Conservation (phyloP, 1,140 invertebrate species). For the Psilanteris sp. region DNA sequence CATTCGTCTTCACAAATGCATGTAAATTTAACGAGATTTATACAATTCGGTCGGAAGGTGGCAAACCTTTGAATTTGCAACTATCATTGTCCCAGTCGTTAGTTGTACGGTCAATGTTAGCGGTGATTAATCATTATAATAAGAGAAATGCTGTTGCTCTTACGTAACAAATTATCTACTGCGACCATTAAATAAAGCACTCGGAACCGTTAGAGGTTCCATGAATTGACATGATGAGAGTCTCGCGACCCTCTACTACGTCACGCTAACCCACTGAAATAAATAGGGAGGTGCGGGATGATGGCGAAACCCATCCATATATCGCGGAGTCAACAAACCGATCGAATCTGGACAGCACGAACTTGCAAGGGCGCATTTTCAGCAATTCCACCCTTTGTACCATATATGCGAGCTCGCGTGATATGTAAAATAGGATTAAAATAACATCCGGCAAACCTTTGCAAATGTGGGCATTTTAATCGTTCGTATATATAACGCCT, state of each 20-base stretch:
- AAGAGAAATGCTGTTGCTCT: too few species aligned
- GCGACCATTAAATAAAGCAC: slow-evolving; percentile 38
- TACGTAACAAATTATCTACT: slow-evolving; percentile 33
- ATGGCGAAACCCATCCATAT: slow-evolving; percentile 74
- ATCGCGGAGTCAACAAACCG: slow-evolving; percentile 76
- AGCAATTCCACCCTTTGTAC: slow-evolving; percentile 66
- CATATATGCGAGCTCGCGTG: too few species aligned
- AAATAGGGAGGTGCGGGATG: slow-evolving; percentile 65
- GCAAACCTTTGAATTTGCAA: too few species aligned
- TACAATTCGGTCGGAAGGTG: too few species aligned
- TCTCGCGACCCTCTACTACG: slow-evolving; percentile 54
- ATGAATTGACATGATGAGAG: slow-evolving; percentile 42
- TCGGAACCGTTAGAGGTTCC: slow-evolving; percentile 23
- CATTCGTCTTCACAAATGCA: too few species aligned
- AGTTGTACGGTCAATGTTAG: too few species aligned
- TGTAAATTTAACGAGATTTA: too few species aligned
- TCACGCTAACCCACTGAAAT: slow-evolving; percentile 78
- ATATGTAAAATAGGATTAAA: slow-evolving; percentile 30
- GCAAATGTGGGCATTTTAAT: slow-evolving; percentile 16
- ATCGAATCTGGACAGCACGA: slow-evolving; percentile 75
- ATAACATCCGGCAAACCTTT: slow-evolving; percentile 15
- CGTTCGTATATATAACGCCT: too few species aligned
- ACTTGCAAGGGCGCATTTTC: slow-evolving; percentile 75
- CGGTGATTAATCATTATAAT: too few species aligned
- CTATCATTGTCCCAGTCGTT: too few species aligned